Evolutionary conservation across 2,888 invertebrate species (phyloP), one percentile per base, ranked within the genome.

Genomic region (Terebella lapidaria): DNA sequence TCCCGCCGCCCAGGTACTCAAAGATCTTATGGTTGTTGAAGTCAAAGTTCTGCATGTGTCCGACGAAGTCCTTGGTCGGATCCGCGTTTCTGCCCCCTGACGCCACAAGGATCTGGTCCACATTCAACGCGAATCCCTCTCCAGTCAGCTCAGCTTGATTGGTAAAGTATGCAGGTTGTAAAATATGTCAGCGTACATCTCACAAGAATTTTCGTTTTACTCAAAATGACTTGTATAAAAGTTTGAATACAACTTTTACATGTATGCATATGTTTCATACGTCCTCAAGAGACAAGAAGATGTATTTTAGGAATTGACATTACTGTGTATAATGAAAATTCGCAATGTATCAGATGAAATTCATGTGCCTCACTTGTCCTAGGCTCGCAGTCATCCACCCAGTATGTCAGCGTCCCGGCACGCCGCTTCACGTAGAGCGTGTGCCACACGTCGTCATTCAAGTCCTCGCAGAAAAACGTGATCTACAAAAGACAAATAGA

Each of bases 401-500:
- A 75, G 3, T 74, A 64, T 47, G 74, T 67, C 25, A 80, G 46
- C 27, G 75, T 61, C 55, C 76, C 71, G 25, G 75, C 79, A 30
- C 78, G 70, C 20, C 80, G 70, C 28, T 70, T 68, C 15, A 80
- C 67, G 63, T 74, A 68, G 45, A 79, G 55, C 0, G 76, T 77
- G 66, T 81, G 81, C 81, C 81, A 81, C 27, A 70, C 58, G 42
- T 74, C 68, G 59, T 80, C 79, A 63, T 74, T 74, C 58, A 78
- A 60, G 1, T 60, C 47, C 3, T 63, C 53, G 29, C 64, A 64
- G 22, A 22, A 10, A 22, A 30, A 55, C 55, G 22, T 4, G 18
- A 55, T 35, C 49, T 49, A 24, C n/a, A 22, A 22, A 35, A 35
- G 42, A n/a, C 42, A 35, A 35, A 35, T 35, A n/a, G 10, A 10